These are phyloP conservation scores for Pseudomugil tenellus DNA, from an alignment of 2,797 vertebrate species.

Conservation along the genomic window DNA sequence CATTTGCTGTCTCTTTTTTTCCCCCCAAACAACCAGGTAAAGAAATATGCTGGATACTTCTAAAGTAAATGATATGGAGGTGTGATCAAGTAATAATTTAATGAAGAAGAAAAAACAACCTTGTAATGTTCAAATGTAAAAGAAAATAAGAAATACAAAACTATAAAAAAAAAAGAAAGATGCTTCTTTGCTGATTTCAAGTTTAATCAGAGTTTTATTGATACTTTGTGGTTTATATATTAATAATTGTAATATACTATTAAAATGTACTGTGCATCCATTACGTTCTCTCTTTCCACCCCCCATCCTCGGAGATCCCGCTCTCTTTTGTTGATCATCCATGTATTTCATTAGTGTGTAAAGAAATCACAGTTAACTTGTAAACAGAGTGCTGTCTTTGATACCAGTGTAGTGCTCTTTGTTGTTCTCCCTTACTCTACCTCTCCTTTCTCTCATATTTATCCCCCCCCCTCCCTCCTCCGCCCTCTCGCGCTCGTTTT, in stretches of 20 bases:
- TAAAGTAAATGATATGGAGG: slow-evolving; percentile 84
- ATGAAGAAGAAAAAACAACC: slow-evolving; percentile 65
- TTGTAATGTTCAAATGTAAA: slow-evolving; percentile 88
- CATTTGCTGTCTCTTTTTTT: slow-evolving; percentile 54
- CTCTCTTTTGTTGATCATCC: slow-evolving; percentile 88
- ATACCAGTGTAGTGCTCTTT: slow-evolving; percentile 90
- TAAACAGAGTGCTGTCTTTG: slow-evolving; percentile 94
- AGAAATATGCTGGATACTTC: slow-evolving; percentile 94
- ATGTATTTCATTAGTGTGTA: slow-evolving; percentile 94
- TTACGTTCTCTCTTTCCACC: slow-evolving; percentile 87
- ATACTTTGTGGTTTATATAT: slow-evolving; percentile 91
- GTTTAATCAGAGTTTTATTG: slow-evolving; percentile 87
- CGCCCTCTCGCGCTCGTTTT: slow-evolving; percentile 68
- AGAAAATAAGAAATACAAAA: slow-evolving; percentile 81
- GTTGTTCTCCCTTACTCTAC: slow-evolving; percentile 80
- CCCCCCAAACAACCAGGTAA: slow-evolving; percentile 89
- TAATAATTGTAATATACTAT: slow-evolving; percentile 85
- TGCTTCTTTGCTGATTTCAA: slow-evolving; percentile 87
- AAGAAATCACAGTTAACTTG: slow-evolving; percentile 88
- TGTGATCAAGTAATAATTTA: slow-evolving; percentile 89
- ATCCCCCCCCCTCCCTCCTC: slow-evolving; percentile 62
- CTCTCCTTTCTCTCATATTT: slow-evolving; percentile 74
- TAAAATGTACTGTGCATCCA: slow-evolving; percentile 91
- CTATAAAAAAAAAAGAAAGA: slow-evolving; percentile 80
- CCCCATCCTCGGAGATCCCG: slow-evolving; percentile 85